A percentile compares a stretch with the other conserved stretches of the same genome.
phyloP scores from a whole-genome alignment of 2,113 vertebrate genomes.

The Halcyon senegalensis region DNA sequence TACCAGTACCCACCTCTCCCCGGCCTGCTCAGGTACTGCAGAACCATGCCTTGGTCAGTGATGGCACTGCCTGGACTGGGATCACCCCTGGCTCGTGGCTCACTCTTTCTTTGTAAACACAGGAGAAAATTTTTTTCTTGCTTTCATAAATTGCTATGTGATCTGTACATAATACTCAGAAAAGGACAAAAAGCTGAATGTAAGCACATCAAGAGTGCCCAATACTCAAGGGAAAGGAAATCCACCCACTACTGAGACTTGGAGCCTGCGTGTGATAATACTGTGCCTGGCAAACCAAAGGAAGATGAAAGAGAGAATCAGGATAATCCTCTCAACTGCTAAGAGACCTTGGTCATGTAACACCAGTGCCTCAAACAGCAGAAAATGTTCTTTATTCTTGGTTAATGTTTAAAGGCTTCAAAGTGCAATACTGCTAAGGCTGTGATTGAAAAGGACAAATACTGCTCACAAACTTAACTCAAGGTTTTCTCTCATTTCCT shows the following conservation, averaged over 20 bases:
- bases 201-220: background rate
- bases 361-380: background rate
- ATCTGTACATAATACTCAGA: background rate
- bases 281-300: background rate
- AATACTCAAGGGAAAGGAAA: background rate
- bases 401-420: conserved; percentile 50
- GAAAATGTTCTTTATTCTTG: conserved; percentile 50
- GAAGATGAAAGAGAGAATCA: conserved; percentile 38
- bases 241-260: background rate
- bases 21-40: background rate
- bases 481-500: background rate
- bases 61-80: background rate
- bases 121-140: background rate
- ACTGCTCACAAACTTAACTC: background rate
- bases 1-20: background rate
- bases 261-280: background rate
- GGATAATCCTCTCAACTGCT: conserved; percentile 46
- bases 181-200: background rate
- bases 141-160: background rate
- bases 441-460: conserved; percentile 23
- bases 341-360: conserved; percentile 37
- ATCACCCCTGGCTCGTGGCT: background rate
- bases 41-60: background rate
- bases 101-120: background rate
- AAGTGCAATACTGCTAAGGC: background rate